Base-by-base conservation (phyloP, 2,888 invertebrate species). In the Agriopis marginaria region DNA sequence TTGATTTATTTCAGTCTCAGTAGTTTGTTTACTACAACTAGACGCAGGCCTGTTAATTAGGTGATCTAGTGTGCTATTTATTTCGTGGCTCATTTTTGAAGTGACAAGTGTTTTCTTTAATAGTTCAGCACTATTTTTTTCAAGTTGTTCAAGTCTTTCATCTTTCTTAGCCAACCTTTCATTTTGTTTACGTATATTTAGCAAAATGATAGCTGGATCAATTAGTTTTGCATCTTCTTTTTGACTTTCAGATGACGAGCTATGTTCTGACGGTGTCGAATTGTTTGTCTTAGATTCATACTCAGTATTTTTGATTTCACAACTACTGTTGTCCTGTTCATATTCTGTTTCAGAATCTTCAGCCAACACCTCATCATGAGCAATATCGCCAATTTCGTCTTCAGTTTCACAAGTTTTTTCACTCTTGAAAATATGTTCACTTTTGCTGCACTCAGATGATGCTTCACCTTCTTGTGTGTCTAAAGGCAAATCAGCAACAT, bases 401-500 rank as follows among this genome's bases (percentile, higher is more conserved):
- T 92, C 92, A 23, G 90, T 92, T 82, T 91, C 88, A 74, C 81
- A 86, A 54, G 82, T 73, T 71, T 85, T 88, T 70, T 85, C 86
- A 75, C 79, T 82, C 75, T 83, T 89, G 17, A 73, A 72, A 44
- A 84, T 51, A 72, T 76, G 81, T 73, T 89, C 90, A 79, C 84
- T 89, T 71, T 84, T 87, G 74, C 85, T 88, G 11, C 84, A 85
- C 58, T 87, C 86, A 11, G 88, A 88, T 55, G 81, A 73, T 39
- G 78, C 77, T 17, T 81, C 87, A 71, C 82, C 86, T 32, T 92
- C 93, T 75, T 92, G 92, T 49, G 88, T 88, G 71, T 94, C 94
- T 45, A 93, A 77, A n/a, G 93, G 92, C 45, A 93, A 81, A 75
- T 93, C 93, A 59, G 92, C 92, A 7, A 92, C 91, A 82, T 94